A percentile compares a stretch with the other conserved stretches of the same genome.
Conservation (phyloP, 2,797 vertebrate genomes). For the Gymnocypris eckloni region DNA sequence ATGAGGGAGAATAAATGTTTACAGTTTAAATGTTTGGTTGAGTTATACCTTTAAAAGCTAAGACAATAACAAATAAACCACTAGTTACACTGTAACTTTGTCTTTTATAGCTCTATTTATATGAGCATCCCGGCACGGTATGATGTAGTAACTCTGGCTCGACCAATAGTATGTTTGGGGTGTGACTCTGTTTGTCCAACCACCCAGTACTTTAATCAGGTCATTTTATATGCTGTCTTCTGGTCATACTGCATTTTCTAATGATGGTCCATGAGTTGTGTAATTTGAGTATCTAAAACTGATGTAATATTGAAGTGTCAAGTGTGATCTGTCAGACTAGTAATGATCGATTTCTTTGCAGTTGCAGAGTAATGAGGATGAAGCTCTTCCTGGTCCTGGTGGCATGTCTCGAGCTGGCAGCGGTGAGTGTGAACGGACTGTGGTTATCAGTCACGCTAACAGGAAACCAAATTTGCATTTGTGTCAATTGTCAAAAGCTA, state of each 20-base stretch:
- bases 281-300: background rate
- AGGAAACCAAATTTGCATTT: constrained; percentile 11
- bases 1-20: background rate
- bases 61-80: background rate
- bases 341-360: constrained; percentile 64
- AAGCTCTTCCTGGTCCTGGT: constrained; percentile 65
- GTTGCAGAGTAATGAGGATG: constrained; percentile 94
- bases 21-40: background rate
- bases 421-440: constrained; percentile 67
- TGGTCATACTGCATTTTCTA: constrained; percentile 8
- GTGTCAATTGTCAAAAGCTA: background rate
- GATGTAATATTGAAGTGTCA: background rate
- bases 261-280: background rate
- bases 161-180: background rate
- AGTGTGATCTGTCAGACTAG: constrained; percentile 2
- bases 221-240: background rate
- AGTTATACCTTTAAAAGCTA: background rate
- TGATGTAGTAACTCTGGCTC: background rate
- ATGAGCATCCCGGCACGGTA: background rate
- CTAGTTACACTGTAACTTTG: background rate
- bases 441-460: background rate
- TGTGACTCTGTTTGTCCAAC: constrained; percentile 6
- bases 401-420: constrained; percentile 64
- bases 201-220: background rate
- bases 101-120: background rate